Conservation (phyloP, 2,888 invertebrate genomes). For the Thera obeliscata region DNA sequence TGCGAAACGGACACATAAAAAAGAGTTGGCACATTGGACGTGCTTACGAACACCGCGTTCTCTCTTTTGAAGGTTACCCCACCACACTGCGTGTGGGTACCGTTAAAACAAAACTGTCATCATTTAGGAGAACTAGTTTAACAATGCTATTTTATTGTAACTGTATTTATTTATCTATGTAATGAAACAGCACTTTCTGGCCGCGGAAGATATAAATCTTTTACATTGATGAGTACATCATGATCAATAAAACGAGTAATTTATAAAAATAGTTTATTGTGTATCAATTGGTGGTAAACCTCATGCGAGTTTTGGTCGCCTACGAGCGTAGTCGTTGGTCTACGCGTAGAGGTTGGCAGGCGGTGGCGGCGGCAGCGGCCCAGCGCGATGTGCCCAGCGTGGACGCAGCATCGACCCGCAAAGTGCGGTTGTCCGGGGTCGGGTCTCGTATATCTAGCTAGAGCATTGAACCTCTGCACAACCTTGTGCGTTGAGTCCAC, state of each 20-base stretch:
- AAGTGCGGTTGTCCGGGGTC: conserved; percentile 74
- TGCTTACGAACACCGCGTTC: conserved; percentile 76
- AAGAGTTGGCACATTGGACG: conserved; percentile 82
- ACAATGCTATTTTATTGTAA: conserved; percentile 49
- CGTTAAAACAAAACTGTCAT: conserved; percentile 76
- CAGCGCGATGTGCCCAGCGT: conserved; percentile 36
- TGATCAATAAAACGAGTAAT: conserved; percentile 30
- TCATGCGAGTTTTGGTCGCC: conserved; percentile 27
- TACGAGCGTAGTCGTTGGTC: conserved; percentile 47
- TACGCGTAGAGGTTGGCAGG: conserved; percentile 41
- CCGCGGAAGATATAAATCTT: conserved; percentile 30
- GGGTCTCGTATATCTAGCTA: conserved; percentile 82
- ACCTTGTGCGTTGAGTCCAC: conserved; percentile 83
- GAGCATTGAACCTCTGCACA: conserved; percentile 83
- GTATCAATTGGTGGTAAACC: conserved; percentile 28
- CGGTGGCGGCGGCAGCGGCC: conserved; percentile 33
- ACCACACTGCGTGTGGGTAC: conserved; percentile 64
- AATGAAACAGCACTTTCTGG: conserved; percentile 35
- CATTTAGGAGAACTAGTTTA: conserved; percentile 66
- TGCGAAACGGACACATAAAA: conserved; percentile 76
- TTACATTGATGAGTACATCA: conserved; percentile 27
- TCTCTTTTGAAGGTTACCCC: conserved; percentile 80
- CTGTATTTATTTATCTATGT: conserved; percentile 38
- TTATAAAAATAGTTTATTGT: conserved; percentile 30
- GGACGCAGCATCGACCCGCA: conserved; percentile 56